These are phyloP conservation scores for Peromyscus eremicus DNA, from an alignment of 2,797 vertebrate species.

Conservation along the genomic window DNA sequence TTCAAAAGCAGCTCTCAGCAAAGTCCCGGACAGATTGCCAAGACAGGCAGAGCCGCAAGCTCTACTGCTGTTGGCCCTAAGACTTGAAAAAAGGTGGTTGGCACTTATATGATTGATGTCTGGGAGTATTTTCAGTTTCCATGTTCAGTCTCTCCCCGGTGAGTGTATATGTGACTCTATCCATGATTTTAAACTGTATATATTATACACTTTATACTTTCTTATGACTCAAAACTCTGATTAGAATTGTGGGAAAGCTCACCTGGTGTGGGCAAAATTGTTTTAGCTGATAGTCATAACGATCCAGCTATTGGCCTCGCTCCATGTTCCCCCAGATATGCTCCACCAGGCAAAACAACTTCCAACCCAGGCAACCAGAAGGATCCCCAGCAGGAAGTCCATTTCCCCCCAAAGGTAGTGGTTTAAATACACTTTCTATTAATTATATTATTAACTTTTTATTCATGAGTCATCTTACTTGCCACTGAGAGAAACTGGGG, in stretches of 20 bases:
- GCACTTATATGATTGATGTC: neutral
- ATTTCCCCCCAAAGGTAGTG: neutral
- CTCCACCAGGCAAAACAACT: slow-evolving; percentile 21
- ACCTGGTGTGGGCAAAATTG: neutral
- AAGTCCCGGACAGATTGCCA: neutral
- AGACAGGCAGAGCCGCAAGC: slow-evolving; percentile 19
- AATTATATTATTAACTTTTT: slow-evolving; percentile 7
- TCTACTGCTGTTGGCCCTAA: neutral
- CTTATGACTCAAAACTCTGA: neutral
- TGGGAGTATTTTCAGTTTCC: neutral
- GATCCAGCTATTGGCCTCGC: neutral
- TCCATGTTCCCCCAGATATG: neutral
- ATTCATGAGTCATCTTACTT: neutral
- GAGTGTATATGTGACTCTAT: neutral
- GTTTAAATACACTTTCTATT: neutral
- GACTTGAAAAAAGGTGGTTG: neutral
- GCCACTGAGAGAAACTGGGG: neutral
- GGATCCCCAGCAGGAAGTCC: neutral
- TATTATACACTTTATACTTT: neutral
- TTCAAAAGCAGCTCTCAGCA: slow-evolving; percentile 9
- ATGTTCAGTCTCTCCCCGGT: neutral
- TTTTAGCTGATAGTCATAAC: neutral
- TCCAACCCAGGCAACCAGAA: neutral
- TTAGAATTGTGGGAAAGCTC: neutral
- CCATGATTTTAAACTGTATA: neutral